Percentiles rank a stretch among this genome's conserved stretches.
These are phyloP conservation scores for Neodiprion virginianus DNA, from an alignment of 1,140 invertebrate species.

Conservation along the genomic window DNA sequence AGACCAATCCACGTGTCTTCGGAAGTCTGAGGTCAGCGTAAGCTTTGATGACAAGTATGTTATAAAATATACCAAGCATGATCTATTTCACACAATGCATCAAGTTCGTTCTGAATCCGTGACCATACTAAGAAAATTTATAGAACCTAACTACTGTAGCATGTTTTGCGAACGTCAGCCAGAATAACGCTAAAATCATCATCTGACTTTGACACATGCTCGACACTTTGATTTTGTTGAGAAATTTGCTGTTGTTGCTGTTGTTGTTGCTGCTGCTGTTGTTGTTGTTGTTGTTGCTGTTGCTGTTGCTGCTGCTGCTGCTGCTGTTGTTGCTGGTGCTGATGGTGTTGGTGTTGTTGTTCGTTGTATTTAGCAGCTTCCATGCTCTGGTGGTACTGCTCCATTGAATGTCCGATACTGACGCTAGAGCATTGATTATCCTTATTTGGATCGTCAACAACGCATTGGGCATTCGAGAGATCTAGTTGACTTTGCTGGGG, in stretches of 20 bases:
- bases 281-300: conserved; percentile 27
- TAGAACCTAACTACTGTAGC: conserved; percentile 76
- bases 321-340: conserved; percentile 61
- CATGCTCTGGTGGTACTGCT: conserved; percentile 53
- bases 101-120: not conserved
- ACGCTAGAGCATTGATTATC: conserved; percentile 48
- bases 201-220: conserved; percentile 68
- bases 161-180: conserved; percentile 84
- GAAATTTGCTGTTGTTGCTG: conserved; percentile 36
- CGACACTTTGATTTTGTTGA: conserved; percentile 48
- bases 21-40: no score
- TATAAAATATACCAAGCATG: conserved; percentile 12
- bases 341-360: conserved; percentile 60
- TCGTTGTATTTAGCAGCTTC: conserved; percentile 57
- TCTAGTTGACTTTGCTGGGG: conserved; percentile 53
- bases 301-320: conserved; percentile 42
- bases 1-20: not conserved
- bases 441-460: conserved; percentile 53
- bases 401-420: conserved; percentile 45
- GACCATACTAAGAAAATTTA: conserved; percentile 12
- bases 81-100: conserved; percentile 15
- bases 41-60: no score
- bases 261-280: conserved; percentile 49
- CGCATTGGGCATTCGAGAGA: conserved; percentile 50
- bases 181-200: conserved; percentile 87